Base-by-base conservation (phyloP, 1,140 invertebrate genomes). In the Cardiocondyla obscurior region DNA sequence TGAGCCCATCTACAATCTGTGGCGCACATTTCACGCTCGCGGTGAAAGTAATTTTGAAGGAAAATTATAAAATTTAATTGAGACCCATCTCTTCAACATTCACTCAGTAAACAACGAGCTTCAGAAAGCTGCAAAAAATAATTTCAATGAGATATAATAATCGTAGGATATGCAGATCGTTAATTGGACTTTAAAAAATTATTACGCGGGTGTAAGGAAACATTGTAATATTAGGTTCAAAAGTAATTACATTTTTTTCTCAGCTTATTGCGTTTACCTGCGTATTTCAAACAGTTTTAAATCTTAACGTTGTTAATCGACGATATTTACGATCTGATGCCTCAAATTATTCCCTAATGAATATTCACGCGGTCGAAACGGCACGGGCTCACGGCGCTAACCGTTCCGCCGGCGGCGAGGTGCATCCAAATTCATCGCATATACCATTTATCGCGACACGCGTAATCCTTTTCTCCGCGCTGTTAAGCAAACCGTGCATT, bases 401-500 rank as follows among this genome's bases (percentile, higher is more conserved):
- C 33, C 4, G 69, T 53, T 39, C n/a, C 30, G 30, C n/a, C 7
- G 7, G 49, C 42, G 14, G 60, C 49, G 49, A 44, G 16, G 22
- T 65, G 58, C 58, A 36, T 30, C 36, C 55, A 62, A 28, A 49
- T 62, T 28, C 58, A 49, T 3, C 28, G 7, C 25, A 22, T 55
- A 57, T 28, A 86, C 70, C 79, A 81, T 86, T 81, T 83, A 85
- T 83, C 28, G 64, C 46, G 46, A 73, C 74, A 79, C 72, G 60
- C 33, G 85, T 90, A 91, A 91, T 91, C 89, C 83, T 73, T 81
- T 93, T 91, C 87, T 88, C 86, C 87, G 86, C 87, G 88, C 82
- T 85, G 85, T 92, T 90, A 88, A 92, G 88, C 86, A 92, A 92
- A 93, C 89, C 90, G 81, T 55, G 88, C 85, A 91, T 92, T 88